Percentiles rank a stretch among this genome's conserved stretches.
Conservation (phyloP, 2,797 vertebrate genomes). For the Etheostoma perlongum region DNA sequence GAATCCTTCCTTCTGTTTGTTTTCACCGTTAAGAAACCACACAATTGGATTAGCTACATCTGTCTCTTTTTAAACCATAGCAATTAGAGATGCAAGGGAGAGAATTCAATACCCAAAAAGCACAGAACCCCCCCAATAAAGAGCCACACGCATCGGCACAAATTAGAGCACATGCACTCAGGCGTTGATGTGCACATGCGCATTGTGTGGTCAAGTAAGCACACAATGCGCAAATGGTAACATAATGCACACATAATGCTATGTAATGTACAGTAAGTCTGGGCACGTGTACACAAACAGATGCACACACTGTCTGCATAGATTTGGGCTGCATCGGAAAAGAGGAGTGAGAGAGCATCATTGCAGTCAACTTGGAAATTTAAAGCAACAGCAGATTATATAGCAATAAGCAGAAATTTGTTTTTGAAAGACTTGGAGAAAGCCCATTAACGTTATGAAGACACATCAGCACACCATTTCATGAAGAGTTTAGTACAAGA, state of each 20-base stretch:
- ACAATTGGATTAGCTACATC: constrained; percentile 85
- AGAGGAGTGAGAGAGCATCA: constrained; percentile 35
- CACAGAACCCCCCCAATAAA: constrained; percentile 43
- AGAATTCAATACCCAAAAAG: constrained; percentile 74
- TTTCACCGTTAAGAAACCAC: constrained; percentile 76
- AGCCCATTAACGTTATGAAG: constrained; percentile 35
- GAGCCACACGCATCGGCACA: constrained; percentile 45
- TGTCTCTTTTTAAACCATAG: constrained; percentile 83
- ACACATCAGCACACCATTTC: constrained; percentile 43
- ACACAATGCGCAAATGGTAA: constrained; percentile 40
- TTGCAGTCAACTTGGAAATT: constrained; percentile 54
- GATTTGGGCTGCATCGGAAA: constrained; percentile 57
- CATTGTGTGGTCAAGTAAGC: constrained; percentile 26
- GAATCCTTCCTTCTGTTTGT: constrained; percentile 77
- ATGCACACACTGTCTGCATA: constrained; percentile 45
- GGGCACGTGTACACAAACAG: constrained; percentile 46
- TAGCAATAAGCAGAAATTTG: constrained; percentile 25
- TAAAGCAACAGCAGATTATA: constrained; percentile 21
- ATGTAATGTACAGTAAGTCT: constrained; percentile 53
- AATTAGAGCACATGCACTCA: constrained; percentile 53
- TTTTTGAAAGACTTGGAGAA: constrained; percentile 21
- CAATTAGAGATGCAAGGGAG: constrained; percentile 79
- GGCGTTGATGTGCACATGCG: constrained; percentile 42
- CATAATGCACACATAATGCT: constrained; percentile 40
- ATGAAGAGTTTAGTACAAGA: constrained; percentile 26